Percentiles rank a stretch among this genome's conserved stretches.
Conservation (phyloP, 2,113 vertebrate genomes). For the Macroglossus sobrinus region DNA sequence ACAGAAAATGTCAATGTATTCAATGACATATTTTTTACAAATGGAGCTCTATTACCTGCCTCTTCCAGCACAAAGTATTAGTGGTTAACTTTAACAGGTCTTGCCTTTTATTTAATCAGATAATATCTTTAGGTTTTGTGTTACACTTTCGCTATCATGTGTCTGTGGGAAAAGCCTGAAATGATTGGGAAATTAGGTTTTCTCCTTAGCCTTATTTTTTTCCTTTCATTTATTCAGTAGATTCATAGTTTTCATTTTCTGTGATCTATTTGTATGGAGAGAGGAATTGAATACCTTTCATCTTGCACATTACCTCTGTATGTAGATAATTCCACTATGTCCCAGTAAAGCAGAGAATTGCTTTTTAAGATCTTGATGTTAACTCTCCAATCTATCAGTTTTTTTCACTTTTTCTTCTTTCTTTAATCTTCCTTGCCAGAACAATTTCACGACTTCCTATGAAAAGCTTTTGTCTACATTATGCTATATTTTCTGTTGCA, state of each 20-base stretch:
- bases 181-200: background rate
- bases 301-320: background rate
- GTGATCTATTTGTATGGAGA: slow-evolving; percentile 42
- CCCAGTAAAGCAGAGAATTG: background rate
- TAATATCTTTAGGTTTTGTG: background rate
- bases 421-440: background rate
- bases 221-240: background rate
- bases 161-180: background rate
- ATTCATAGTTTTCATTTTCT: slow-evolving; percentile 18
- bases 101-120: background rate
- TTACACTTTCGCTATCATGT: background rate
- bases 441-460: background rate
- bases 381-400: background rate
- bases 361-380: slow-evolving; percentile 55
- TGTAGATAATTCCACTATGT: slow-evolving; percentile 28
- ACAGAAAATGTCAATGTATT: background rate
- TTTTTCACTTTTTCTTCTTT: background rate
- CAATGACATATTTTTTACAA: background rate
- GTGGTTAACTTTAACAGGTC: background rate
- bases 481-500: background rate
- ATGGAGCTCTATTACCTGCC: background rate
- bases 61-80: background rate
- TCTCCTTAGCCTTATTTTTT: background rate
- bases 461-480: background rate
- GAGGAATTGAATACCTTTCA: slow-evolving; percentile 18